Conservation (phyloP, 23 tunicate species). For the Halocynthia roretzi region DNA sequence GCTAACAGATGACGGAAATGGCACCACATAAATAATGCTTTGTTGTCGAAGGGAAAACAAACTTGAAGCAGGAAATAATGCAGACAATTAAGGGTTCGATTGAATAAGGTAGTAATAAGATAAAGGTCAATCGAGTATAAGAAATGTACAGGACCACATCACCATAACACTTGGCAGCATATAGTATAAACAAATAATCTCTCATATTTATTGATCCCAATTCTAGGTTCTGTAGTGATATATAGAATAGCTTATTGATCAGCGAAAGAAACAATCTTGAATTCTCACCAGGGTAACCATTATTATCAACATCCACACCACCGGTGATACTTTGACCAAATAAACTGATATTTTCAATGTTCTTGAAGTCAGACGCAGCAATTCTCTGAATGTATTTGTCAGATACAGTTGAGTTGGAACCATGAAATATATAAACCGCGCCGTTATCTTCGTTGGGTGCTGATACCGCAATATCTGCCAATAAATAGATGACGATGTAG, state of each 20-base stretch:
- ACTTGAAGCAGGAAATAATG: too few relatives aligned
- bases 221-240: background rate
- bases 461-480: slow-evolving; percentile 50
- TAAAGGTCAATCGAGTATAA: too few relatives aligned
- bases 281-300: slow-evolving; percentile 51
- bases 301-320: slow-evolving; percentile 42
- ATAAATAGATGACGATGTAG: background rate
- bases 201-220: background rate
- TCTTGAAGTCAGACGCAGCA: background rate
- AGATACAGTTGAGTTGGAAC: slow-evolving; percentile 9
- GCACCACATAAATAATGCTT: too few relatives aligned
- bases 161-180: too few relatives aligned
- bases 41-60: too few relatives aligned
- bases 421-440: slow-evolving; percentile 50
- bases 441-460: slow-evolving; percentile 38
- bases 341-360: slow-evolving; percentile 8
- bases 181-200: too few relatives aligned
- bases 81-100: too few relatives aligned
- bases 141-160: too few relatives aligned
- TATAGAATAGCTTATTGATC: background rate
- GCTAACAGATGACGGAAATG: too few relatives aligned
- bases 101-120: too few relatives aligned
- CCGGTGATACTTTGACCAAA: slow-evolving; percentile 62
- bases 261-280: background rate
- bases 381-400: slow-evolving; percentile 21